Conservation (phyloP, 2,888 invertebrate genomes). For the Ophioninae sp. region DNA sequence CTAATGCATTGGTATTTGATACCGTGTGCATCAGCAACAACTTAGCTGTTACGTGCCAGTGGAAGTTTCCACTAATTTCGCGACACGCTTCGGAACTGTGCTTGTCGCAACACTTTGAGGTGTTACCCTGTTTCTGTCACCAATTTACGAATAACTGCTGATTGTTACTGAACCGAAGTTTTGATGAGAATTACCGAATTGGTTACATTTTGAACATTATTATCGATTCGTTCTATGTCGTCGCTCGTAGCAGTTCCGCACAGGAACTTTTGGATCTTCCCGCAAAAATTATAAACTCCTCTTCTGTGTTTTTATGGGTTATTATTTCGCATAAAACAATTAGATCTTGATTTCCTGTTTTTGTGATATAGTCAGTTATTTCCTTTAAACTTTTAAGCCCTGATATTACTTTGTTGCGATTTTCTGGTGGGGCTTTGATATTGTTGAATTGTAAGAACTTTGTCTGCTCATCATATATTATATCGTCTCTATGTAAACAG, state of each 20-base stretch:
- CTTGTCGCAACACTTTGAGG: slow-evolving; percentile 14
- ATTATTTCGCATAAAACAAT: slow-evolving; percentile 1
- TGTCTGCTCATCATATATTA: slow-evolving; percentile 27
- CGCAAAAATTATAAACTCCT: slow-evolving; percentile 35
- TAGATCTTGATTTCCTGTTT: slow-evolving; percentile 18
- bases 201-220: slow-evolving; percentile 26
- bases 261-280: slow-evolving; percentile 34
- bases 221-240: slow-evolving; percentile 22
- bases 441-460: slow-evolving; percentile 32
- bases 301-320: slow-evolving; percentile 1
- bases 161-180: slow-evolving; percentile 39
- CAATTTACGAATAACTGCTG: slow-evolving; percentile 33
- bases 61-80: too few species aligned
- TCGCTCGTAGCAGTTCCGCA: slow-evolving; percentile 29
- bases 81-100: slow-evolving; percentile 17
- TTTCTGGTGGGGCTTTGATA: slow-evolving; percentile 32
- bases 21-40: too few species aligned
- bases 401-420: slow-evolving; percentile 38
- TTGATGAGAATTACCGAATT: slow-evolving; percentile 36
- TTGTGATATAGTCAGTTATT: slow-evolving; percentile 25
- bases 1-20: too few species aligned
- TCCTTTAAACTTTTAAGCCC: slow-evolving; percentile 37
- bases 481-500: slow-evolving; percentile 24
- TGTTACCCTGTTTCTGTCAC: slow-evolving; percentile 28
- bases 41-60: too few species aligned